phyloP scores from a whole-genome alignment of 2,113 vertebrate species.

The Rostratula benghalensis region DNA sequence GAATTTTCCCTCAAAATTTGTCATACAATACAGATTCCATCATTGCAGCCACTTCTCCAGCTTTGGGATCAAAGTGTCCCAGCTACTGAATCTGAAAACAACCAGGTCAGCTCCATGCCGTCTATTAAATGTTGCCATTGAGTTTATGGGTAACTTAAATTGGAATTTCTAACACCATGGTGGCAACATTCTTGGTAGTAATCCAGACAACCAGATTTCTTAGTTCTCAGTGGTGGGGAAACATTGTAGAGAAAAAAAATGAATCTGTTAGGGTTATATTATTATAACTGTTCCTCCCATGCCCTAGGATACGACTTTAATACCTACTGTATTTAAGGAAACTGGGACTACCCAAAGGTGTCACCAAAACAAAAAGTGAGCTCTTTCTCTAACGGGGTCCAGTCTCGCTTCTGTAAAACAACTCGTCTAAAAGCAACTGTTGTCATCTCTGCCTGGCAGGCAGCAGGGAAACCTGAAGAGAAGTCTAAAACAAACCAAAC shows the following conservation, averaged over 20 bases:
- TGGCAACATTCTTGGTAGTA: rapidly evolving
- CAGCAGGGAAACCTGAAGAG: neutral
- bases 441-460: neutral
- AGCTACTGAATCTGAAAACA: neutral
- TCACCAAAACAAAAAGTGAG: neutral
- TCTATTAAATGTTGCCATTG: neutral
- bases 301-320: neutral
- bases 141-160: neutral
- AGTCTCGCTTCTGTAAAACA: neutral
- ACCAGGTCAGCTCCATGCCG: neutral
- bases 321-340: neutral
- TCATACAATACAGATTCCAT: neutral
- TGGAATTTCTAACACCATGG: neutral
- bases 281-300: neutral
- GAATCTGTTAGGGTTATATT: neutral
- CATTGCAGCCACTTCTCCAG: neutral
- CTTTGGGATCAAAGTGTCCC: rapidly evolving
- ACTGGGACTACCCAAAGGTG: neutral
- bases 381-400: neutral
- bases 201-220: neutral
- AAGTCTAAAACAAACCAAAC: neutral
- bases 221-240: neutral
- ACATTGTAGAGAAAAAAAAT: neutral
- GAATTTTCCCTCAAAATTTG: neutral
- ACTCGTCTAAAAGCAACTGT: neutral